Percentiles rank a stretch among this genome's conserved stretches.
Conservation (phyloP, 2,113 vertebrate genomes). For the Vombatus ursinus region DNA sequence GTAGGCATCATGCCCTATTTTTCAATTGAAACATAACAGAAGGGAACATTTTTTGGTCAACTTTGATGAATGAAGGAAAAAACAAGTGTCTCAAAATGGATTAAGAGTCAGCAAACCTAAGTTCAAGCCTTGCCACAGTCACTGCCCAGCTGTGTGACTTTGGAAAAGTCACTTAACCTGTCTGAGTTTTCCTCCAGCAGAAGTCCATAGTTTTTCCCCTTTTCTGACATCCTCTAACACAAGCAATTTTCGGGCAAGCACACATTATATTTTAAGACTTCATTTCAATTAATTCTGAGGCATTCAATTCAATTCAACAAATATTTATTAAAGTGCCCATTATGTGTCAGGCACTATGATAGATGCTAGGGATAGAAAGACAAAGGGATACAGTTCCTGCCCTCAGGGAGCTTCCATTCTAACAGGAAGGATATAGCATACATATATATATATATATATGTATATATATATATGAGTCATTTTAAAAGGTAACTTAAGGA, state of each 20-base stretch:
- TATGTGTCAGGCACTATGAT: background rate
- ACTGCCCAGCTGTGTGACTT: background rate
- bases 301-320: background rate
- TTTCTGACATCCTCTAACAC: background rate
- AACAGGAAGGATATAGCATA: background rate
- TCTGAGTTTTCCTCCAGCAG: background rate
- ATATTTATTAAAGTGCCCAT: background rate
- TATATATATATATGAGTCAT: background rate
- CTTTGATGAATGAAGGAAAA: background rate
- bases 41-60: background rate
- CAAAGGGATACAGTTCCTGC: background rate
- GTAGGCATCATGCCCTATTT: background rate
- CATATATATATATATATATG: background rate
- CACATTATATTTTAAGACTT: background rate
- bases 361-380: background rate
- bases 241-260: no score
- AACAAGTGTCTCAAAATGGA: background rate
- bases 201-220: background rate
- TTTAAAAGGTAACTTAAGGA: background rate
- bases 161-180: no score
- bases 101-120: background rate
- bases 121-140: background rate
- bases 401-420: background rate
- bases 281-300: background rate
- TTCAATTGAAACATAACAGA: background rate